Percentiles rank a stretch among this genome's conserved stretches.
Conservation (phyloP, 2,797 vertebrate species). For the Melanotaenia nigrans region DNA sequence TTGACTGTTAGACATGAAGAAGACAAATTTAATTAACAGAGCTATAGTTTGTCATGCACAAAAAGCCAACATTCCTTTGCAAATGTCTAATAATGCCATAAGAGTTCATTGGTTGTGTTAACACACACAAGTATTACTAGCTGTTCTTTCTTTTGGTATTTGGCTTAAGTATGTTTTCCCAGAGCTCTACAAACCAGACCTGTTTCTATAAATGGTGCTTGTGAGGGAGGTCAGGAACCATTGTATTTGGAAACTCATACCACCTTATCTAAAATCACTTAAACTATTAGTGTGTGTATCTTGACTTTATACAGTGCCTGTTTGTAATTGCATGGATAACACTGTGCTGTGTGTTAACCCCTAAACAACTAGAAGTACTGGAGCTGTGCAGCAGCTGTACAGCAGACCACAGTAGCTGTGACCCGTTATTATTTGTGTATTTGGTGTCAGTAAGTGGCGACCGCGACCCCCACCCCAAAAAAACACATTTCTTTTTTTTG, state of each 20-base stretch:
- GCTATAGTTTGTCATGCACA: background rate
- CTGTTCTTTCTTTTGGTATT: conserved; percentile 12
- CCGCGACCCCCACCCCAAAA: no score
- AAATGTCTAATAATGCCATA: background rate
- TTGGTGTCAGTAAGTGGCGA: background rate
- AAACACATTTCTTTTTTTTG: no score
- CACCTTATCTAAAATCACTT: conserved; percentile 13
- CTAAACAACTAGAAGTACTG: background rate
- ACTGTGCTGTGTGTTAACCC: background rate
- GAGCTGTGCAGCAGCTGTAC: background rate
- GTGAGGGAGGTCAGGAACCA: background rate
- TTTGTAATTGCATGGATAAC: conserved; percentile 1
- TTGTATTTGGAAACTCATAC: conserved; percentile 7
- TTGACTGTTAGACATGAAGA: background rate
- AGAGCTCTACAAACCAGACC: background rate
- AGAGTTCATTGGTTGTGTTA: background rate
- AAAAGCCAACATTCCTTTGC: background rate
- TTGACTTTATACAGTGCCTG: conserved; percentile 8
- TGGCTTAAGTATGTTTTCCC: conserved; percentile 18
- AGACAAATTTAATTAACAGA: background rate
- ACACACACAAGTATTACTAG: background rate
- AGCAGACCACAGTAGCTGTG: background rate
- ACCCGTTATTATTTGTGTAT: background rate
- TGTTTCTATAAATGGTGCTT: conserved; percentile 11
- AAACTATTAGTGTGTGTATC: conserved; percentile 11